Percentiles rank a stretch among this genome's conserved stretches.
Evolutionary conservation across 2,113 vertebrate genomes (phyloP).

Genomic region (Carettochelys insculpta): DNA sequence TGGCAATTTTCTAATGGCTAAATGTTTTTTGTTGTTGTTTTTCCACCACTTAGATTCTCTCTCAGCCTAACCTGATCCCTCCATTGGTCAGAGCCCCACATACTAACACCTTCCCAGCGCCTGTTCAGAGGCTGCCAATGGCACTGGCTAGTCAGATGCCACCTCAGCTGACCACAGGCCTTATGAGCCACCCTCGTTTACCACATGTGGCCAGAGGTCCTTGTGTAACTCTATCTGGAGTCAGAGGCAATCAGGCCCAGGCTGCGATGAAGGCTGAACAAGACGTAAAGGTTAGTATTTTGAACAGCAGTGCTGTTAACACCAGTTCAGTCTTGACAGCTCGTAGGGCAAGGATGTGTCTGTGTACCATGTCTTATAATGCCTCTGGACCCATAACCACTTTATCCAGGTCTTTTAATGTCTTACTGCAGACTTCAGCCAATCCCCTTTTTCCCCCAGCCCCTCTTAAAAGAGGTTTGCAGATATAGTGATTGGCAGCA

Average conservation of each 20-base stretch:
- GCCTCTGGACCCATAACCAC: slow-evolving; percentile 60
- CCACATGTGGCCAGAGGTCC: slow-evolving; percentile 87
- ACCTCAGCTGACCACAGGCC: slow-evolving; percentile 89
- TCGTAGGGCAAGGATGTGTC: slow-evolving; percentile 64
- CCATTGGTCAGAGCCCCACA: slow-evolving; percentile 93
- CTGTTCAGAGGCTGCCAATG: slow-evolving; percentile 91
- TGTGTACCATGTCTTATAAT: slow-evolving; percentile 51
- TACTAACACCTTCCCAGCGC: slow-evolving; percentile 91
- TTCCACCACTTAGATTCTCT: slow-evolving; percentile 88
- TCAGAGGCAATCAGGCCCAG: slow-evolving; percentile 88
- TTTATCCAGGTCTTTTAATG: slow-evolving; percentile 24
- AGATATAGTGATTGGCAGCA: neutral
- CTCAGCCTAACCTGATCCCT: slow-evolving; percentile 95
- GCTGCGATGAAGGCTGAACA: slow-evolving; percentile 92
- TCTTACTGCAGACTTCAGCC: neutral
- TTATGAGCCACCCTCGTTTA: slow-evolving; percentile 92
- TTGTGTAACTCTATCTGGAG: slow-evolving; percentile 84
- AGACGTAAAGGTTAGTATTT: slow-evolving; percentile 88
- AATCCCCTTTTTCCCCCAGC: neutral
- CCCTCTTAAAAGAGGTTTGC: neutral
- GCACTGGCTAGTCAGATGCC: slow-evolving; percentile 85
- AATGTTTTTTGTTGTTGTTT: slow-evolving; percentile 78
- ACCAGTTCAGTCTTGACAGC: slow-evolving; percentile 69
- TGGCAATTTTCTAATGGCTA: slow-evolving; percentile 75
- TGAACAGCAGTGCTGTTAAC: slow-evolving; percentile 47